Evolutionary conservation across 2,888 invertebrate species (phyloP).

Genomic region (Drepanosiphum platanoidis): DNA sequence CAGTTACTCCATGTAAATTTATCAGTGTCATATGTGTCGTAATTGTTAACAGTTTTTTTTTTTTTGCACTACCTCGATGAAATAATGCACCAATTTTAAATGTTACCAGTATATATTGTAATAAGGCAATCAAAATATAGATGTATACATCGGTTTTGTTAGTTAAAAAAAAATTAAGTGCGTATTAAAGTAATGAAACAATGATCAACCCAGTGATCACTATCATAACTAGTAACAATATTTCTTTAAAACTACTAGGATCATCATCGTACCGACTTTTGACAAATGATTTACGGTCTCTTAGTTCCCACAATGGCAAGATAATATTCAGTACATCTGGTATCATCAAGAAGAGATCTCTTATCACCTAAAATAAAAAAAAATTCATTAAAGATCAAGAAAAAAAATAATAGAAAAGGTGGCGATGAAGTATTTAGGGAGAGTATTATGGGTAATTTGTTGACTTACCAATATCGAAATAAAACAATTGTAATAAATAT

Average conservation of each 20-base stretch:
- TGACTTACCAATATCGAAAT: too few species aligned
- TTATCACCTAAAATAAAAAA: constrained; percentile 68
- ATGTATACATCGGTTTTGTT: constrained; percentile 35
- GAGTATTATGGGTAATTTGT: too few species aligned
- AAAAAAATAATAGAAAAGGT: too few species aligned
- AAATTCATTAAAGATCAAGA: too few species aligned
- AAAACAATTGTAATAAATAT: too few species aligned
- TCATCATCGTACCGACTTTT: constrained; percentile 41
- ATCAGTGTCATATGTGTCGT: neutral
- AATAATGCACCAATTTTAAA: constrained; percentile 52
- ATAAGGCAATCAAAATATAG: constrained; percentile 38
- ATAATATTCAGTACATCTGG: constrained; percentile 74
- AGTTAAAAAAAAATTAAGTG: constrained; percentile 15
- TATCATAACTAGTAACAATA: constrained; percentile 59
- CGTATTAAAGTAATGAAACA: constrained; percentile 63
- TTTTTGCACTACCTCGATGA: constrained; percentile 36
- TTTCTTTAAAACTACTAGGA: constrained; percentile 60
- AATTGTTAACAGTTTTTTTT: constrained; percentile 28
- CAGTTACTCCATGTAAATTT: constrained; percentile 23
- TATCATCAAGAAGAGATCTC: constrained; percentile 76
- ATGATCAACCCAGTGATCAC: constrained; percentile 63
- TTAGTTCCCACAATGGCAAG: constrained; percentile 71
- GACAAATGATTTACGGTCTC: constrained; percentile 63
- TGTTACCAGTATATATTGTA: constrained; percentile 44
- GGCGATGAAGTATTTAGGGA: too few species aligned